These are phyloP conservation scores for Trichosurus vulpecula DNA, from an alignment of 2,797 vertebrate species.

Conservation along the genomic window DNA sequence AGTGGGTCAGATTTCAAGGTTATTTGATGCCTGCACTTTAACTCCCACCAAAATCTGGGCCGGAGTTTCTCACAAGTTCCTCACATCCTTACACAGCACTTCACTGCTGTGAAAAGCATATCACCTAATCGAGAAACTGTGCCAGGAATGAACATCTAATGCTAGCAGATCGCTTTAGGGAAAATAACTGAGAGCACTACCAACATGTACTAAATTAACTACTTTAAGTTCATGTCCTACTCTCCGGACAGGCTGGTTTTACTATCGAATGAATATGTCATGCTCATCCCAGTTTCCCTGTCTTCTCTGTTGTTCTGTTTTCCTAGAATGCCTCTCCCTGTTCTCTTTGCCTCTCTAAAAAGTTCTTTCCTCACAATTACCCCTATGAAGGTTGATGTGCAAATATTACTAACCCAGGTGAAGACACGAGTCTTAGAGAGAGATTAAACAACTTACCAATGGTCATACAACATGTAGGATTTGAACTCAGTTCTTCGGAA, in stretches of 20 bases:
- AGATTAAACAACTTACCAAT: background rate
- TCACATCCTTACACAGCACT: slow-evolving; percentile 49
- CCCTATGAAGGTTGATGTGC: background rate
- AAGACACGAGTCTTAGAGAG: background rate
- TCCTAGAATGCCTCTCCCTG: background rate
- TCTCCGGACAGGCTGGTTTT: background rate
- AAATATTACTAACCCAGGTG: background rate
- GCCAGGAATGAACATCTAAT: slow-evolving; percentile 44
- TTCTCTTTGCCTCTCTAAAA: background rate
- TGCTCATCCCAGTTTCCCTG: background rate
- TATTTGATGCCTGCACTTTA: slow-evolving; percentile 60
- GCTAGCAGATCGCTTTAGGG: slow-evolving; percentile 48
- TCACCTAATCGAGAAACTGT: slow-evolving; percentile 66
- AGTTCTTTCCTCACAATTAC: background rate
- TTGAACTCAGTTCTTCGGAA: background rate
- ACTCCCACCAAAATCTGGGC: slow-evolving; percentile 49
- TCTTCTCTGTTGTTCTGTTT: background rate
- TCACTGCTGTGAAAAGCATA: slow-evolving; percentile 34
- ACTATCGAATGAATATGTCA: background rate
- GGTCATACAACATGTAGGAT: background rate
- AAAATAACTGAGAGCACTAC: background rate
- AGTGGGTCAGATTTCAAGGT: slow-evolving; percentile 34
- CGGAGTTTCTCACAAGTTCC: slow-evolving; percentile 45
- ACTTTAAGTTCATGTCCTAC: background rate
- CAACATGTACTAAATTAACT: background rate